A percentile compares a stretch with the other conserved stretches of the same genome.
These are phyloP conservation scores for Eucriotettix oculatus DNA, from an alignment of 2,888 invertebrate genomes.

Conservation along the genomic window DNA sequence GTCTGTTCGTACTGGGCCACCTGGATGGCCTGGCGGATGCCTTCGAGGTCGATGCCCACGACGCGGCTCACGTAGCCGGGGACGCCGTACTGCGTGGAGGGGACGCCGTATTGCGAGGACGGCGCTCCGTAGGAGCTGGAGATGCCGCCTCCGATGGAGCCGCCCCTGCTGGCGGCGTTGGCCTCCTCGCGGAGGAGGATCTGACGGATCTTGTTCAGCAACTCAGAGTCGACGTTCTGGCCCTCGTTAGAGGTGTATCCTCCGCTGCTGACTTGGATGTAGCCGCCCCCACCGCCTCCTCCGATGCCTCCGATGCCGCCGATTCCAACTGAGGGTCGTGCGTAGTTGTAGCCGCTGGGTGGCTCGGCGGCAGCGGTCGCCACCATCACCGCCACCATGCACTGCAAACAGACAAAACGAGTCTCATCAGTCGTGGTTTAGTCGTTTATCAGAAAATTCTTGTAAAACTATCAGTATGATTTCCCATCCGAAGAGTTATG, in stretches of 20 bases:
- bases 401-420: constrained; percentile 35
- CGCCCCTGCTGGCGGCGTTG: constrained; percentile 29
- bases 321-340: constrained; percentile 38
- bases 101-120: constrained; percentile 48
- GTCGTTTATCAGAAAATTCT: too few species aligned
- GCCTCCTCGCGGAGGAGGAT: constrained; percentile 66
- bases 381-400: constrained; percentile 66
- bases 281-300: constrained; percentile 47
- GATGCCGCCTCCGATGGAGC: constrained; percentile 30
- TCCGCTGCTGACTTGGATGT: constrained; percentile 57
- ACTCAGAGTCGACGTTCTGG: constrained; percentile 60
- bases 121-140: constrained; percentile 30
- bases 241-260: constrained; percentile 72
- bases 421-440: too few species aligned
- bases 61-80: constrained; percentile 42
- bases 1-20: constrained; percentile 69
- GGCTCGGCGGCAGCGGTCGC: constrained; percentile 59
- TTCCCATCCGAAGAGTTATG: too few species aligned
- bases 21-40: constrained; percentile 72
- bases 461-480: too few species aligned
- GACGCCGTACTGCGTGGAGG: constrained; percentile 49
- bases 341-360: constrained; percentile 60
- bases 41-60: constrained; percentile 71
- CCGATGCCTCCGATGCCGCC: constrained; percentile 27
- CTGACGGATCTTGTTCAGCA: constrained; percentile 70